Evolutionary conservation across 2,797 vertebrate species (phyloP).

Genomic region (Pachyuromys duprasi): DNA sequence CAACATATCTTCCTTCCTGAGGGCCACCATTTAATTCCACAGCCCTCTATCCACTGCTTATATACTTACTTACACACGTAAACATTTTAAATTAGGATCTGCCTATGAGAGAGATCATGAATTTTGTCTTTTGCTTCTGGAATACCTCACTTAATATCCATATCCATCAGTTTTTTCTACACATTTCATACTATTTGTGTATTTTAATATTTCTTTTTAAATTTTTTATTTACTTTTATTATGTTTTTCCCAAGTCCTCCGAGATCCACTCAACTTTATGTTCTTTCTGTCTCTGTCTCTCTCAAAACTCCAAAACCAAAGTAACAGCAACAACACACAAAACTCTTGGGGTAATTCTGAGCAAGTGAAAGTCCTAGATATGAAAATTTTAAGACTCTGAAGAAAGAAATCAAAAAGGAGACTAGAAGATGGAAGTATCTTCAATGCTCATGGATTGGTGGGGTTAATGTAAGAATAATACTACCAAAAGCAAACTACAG

Average conservation of each 20-base stretch:
- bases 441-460: background rate
- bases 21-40: background rate
- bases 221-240: background rate
- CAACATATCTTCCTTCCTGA: background rate
- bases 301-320: background rate
- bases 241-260: background rate
- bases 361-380: background rate
- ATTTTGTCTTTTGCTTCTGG: background rate
- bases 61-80: background rate
- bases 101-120: background rate
- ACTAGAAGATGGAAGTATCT: background rate
- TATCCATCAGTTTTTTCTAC: background rate
- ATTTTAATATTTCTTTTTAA: background rate
- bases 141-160: background rate
- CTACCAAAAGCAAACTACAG: background rate
- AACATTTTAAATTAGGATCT: background rate
- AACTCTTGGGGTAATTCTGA: background rate
- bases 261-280: background rate
- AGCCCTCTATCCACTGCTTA: background rate
- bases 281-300: background rate
- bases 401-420: background rate
- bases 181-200: background rate
- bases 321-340: background rate
- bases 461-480: background rate
- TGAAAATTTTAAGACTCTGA: background rate